These are phyloP conservation scores for Bradypodion pumilum DNA, from an alignment of 2,797 vertebrate genomes.

Conservation along the genomic window DNA sequence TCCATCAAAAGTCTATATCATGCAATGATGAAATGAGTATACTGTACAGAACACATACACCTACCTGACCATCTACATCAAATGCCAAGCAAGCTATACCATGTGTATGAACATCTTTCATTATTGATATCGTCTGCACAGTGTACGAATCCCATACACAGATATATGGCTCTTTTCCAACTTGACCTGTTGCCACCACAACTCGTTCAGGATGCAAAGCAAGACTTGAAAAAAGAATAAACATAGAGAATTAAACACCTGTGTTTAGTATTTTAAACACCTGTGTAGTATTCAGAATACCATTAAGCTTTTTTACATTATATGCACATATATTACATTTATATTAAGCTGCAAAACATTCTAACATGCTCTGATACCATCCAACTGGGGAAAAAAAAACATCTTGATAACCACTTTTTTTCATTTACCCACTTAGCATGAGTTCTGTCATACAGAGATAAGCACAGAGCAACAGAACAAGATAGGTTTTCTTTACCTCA, in stretches of 20 bases:
- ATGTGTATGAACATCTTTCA: constrained; percentile 95
- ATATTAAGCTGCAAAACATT: not conserved
- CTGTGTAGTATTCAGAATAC: constrained; percentile 20
- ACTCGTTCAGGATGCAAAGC: constrained; percentile 95
- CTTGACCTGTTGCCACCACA: constrained; percentile 97
- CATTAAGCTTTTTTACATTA: not conserved
- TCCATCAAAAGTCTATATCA: constrained; percentile 26
- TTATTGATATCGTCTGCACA: constrained; percentile 92
- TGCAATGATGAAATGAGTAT: constrained; percentile 39
- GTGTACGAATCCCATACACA: constrained; percentile 98
- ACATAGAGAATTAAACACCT: constrained; percentile 20
- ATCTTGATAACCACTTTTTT: not conserved
- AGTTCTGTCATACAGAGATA: not conserved
- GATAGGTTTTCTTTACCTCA: not conserved
- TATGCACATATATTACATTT: no score
- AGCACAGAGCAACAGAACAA: not conserved
- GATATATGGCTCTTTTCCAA: constrained; percentile 98
- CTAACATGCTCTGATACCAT: not conserved
- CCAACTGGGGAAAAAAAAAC: not conserved
- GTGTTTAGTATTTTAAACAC: no score
- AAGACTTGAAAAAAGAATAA: constrained; percentile 83
- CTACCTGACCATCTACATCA: constrained; percentile 96
- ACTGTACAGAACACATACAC: constrained; percentile 56
- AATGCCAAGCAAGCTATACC: constrained; percentile 97
- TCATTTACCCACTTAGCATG: not conserved